Evolutionary conservation across 2,888 invertebrate genomes (phyloP), one percentile per base, ranked within the genome.

Genomic region (Chesias legatella): DNA sequence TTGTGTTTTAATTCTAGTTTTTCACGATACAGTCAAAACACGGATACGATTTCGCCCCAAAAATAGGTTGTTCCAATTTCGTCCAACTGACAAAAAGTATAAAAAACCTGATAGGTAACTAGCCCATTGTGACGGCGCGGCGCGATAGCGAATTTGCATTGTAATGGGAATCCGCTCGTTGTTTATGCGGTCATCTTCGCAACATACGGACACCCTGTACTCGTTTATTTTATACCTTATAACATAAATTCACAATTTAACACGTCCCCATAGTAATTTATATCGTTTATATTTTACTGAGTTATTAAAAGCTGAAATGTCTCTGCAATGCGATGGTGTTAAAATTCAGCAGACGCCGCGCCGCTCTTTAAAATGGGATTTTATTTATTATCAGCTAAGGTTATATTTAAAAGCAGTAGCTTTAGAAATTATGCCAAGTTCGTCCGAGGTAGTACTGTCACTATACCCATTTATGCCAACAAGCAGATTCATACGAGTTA

Each of bases 101-200:
- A 67, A 44, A 56, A n/a, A 54, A 60, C 11, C 54, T 65, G 67
- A 63, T 70, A 79, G 78, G 78, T 79, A 76, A 69, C 74, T 68
- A 67, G 71, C 73, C 73, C 72, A 74, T 73, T 78, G 79, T 73
- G 73, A 73, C 65, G 66, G 58, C 61, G 65, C 59, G 63, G 60
- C 55, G 58, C 34, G 32, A 68, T 30, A 3, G 21, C n/a, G 31
- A 67, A 86, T 86, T 84, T 86, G 82, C 85, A 85, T 84, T 72
- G 80, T 82, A 82, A 83, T 85, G 73, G 82, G 70, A 73, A 77
- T 73, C 63, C 67, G 55, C 59, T 56, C 59, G 64, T 73, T 71
- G 63, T 72, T 68, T 70, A 70, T 69, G 60, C 56, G 56, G 62
- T 63, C 65, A 67, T 67, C 67, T 69, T 68, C 55, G 62, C 64